Evolutionary conservation across 2,113 vertebrate species (phyloP).

Genomic region (Salvelinus fontinalis): DNA sequence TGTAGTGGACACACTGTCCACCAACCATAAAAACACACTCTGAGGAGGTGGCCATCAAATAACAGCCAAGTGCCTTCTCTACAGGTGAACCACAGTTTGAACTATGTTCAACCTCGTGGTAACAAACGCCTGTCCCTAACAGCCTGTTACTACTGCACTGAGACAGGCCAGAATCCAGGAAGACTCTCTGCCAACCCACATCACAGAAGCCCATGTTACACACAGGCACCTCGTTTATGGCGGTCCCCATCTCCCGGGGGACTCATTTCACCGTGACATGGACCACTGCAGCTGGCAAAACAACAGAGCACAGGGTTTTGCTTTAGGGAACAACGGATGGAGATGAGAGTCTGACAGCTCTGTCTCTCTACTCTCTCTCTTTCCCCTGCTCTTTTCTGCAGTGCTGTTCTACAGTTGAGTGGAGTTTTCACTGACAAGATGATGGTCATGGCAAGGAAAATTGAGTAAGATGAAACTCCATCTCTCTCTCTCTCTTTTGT

Average conservation of each 20-base stretch:
- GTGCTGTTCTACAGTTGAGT: conserved; percentile 12
- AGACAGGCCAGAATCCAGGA: not conserved
- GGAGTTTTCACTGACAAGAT: conserved; percentile 42
- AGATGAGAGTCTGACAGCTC: not conserved
- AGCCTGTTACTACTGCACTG: conserved; percentile 10
- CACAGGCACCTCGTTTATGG: conserved; percentile 46
- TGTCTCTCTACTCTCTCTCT: not conserved
- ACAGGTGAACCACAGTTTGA: too few relatives aligned
- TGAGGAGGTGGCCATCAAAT: too few relatives aligned
- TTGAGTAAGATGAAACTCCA: conserved; percentile 35
- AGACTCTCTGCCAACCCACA: conserved; percentile 25
- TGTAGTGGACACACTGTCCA: too few relatives aligned
- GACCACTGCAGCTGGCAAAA: conserved; percentile 55
- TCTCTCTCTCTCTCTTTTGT: conserved; percentile 10
- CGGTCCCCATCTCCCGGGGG: conserved; percentile 43
- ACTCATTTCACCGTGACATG: conserved; percentile 57
- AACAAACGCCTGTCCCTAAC: conserved; percentile 41
- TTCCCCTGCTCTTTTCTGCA: not conserved
- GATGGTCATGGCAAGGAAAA: conserved; percentile 43
- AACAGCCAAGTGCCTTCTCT: too few relatives aligned
- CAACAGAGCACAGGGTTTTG: conserved; percentile 37
- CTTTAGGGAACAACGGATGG: not conserved
- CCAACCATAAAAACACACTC: too few relatives aligned
- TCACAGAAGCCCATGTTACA: conserved; percentile 41
- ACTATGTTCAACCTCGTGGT: too few relatives aligned